Evolutionary conservation across 2,113 vertebrate genomes (phyloP).

Genomic region (Indicator maculatus): DNA sequence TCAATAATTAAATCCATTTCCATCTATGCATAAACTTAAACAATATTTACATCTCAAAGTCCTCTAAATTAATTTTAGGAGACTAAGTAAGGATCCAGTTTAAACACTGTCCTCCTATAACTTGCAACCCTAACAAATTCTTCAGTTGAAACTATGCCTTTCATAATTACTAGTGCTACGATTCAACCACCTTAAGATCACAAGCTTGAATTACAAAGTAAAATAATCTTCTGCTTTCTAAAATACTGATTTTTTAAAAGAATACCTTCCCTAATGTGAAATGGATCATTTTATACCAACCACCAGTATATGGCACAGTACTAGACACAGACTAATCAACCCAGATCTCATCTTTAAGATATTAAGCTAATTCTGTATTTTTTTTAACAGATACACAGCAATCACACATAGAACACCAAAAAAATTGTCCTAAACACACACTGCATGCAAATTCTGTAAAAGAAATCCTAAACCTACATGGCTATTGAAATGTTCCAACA

Average conservation of each 20-base stretch:
- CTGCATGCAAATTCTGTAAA: not conserved
- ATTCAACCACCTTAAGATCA: not conserved
- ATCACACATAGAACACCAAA: not conserved
- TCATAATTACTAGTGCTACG: not conserved
- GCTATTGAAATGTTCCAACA: not conserved
- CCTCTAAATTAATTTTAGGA: not conserved
- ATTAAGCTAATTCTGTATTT: not conserved
- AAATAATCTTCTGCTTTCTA: not conserved
- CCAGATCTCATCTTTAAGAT: not conserved
- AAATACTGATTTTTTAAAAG: not conserved
- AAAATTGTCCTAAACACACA: not conserved
- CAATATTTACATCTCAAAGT: not conserved
- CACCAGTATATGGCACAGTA: not conserved
- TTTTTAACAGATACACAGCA: not conserved
- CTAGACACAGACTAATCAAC: not conserved
- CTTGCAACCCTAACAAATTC: not conserved
- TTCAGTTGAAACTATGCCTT: not conserved
- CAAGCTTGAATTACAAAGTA: not conserved
- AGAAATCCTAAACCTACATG: not conserved
- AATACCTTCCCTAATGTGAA: not conserved
- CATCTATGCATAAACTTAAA: too few relatives aligned
- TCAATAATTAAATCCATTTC: not conserved
- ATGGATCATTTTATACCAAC: not conserved
- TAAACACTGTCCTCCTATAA: not conserved
- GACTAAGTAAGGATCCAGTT: not conserved